These are phyloP conservation scores for Ethmia dodecea DNA, from an alignment of 2,888 invertebrate genomes.

Conservation along the genomic window DNA sequence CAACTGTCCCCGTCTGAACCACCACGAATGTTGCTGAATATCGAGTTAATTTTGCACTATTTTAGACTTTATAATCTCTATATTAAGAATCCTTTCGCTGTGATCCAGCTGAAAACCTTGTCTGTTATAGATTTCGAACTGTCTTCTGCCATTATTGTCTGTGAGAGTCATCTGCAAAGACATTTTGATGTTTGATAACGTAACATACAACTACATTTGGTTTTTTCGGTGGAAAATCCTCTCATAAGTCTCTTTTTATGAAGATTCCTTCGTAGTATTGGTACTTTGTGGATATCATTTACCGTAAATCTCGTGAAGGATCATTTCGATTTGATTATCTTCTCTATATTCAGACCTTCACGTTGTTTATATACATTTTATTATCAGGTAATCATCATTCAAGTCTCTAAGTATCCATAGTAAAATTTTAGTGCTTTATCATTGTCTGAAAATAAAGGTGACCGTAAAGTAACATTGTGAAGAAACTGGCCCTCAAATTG, in stretches of 20 bases:
- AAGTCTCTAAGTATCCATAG: no score
- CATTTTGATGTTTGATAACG: constrained; percentile 12
- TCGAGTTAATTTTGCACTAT: constrained; percentile 13
- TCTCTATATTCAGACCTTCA: no score
- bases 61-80: constrained; percentile 19
- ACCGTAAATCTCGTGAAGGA: background rate
- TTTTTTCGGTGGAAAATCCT: background rate
- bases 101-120: constrained; percentile 13
- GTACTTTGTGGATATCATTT: background rate
- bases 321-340: no score
- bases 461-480: no score
- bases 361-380: no score
- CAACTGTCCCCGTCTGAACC: constrained; percentile 5
- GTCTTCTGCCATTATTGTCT: constrained; percentile 43
- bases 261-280: background rate
- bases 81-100: constrained; percentile 9
- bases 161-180: constrained; percentile 37
- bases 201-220: constrained; percentile 2
- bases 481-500: no score
- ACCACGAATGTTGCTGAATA: constrained; percentile 11
- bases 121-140: constrained; percentile 38
- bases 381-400: no score
- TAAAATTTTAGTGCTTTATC: no score
- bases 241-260: constrained; percentile 1
- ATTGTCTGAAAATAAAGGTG: no score